Conservation (phyloP, 2,888 invertebrate species). For the Drosophila emarginata region DNA sequence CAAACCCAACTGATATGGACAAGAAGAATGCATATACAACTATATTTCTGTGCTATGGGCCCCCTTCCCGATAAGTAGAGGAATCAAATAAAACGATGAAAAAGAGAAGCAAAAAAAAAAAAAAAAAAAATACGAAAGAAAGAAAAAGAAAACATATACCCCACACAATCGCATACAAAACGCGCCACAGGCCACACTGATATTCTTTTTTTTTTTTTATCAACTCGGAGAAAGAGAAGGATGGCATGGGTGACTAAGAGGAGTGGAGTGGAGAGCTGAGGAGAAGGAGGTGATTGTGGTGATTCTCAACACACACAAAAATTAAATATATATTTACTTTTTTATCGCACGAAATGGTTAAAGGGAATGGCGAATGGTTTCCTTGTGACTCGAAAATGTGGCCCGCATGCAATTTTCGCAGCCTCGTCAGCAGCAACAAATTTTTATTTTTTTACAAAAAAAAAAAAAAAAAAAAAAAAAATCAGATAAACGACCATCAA, state of each 20-base stretch:
- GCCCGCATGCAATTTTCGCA: slow-evolving; percentile 61
- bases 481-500: no score
- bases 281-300: background rate
- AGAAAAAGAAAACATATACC: slow-evolving; percentile 36
- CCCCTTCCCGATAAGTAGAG: slow-evolving; percentile 46
- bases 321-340: slow-evolving; percentile 57
- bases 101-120: slow-evolving; percentile 7
- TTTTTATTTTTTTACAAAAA: background rate
- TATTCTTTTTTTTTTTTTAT: slow-evolving; percentile 48
- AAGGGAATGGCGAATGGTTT: slow-evolving; percentile 39
- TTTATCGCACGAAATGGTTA: slow-evolving; percentile 50
- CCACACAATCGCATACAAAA: slow-evolving; percentile 38
- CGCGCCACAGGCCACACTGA: slow-evolving; percentile 37
- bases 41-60: slow-evolving; percentile 53
- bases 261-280: background rate
- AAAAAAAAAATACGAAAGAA: slow-evolving; percentile 31
- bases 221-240: slow-evolving; percentile 3
- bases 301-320: slow-evolving; percentile 7
- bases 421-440: slow-evolving; percentile 49
- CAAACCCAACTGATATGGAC: slow-evolving; percentile 42
- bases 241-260: background rate
- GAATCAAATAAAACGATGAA: slow-evolving; percentile 12
- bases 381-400: slow-evolving; percentile 54
- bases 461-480: no score
- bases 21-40: slow-evolving; percentile 69